Percentiles rank a stretch among this genome's conserved stretches.
Conservation (phyloP, 2,113 vertebrate genomes). For the Nannospalax galili region DNA sequence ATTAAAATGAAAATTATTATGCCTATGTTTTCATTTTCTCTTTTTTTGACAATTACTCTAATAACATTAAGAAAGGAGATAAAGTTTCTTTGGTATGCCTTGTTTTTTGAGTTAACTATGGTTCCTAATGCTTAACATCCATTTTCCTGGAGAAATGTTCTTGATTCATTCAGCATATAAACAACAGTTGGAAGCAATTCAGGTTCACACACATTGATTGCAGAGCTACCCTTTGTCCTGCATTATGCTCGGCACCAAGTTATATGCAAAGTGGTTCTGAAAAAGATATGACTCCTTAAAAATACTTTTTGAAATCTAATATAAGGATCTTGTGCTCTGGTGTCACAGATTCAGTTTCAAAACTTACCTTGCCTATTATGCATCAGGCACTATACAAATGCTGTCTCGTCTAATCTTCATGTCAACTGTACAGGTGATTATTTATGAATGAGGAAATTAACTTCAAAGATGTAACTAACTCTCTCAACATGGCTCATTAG, state of each 20-base stretch:
- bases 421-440: slow-evolving; percentile 39
- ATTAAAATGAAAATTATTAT: not conserved
- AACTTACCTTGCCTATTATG: not conserved
- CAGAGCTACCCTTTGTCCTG: not conserved
- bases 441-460: slow-evolving; percentile 70
- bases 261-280: slow-evolving; percentile 32
- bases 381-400: not conserved
- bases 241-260: not conserved
- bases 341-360: slow-evolving; percentile 4
- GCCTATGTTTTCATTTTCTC: not conserved
- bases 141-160: slow-evolving; percentile 51
- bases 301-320: slow-evolving; percentile 51
- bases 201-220: not conserved
- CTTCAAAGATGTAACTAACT: slow-evolving; percentile 68
- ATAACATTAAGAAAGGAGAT: not conserved
- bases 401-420: slow-evolving; percentile 60
- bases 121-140: slow-evolving; percentile 5
- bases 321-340: slow-evolving; percentile 34
- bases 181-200: slow-evolving; percentile 54
- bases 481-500: slow-evolving; percentile 61
- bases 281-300: slow-evolving; percentile 8
- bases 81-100: not conserved
- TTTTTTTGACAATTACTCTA: not conserved
- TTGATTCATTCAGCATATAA: not conserved
- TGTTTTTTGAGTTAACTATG: slow-evolving; percentile 11